phyloP scores from a whole-genome alignment of 1,140 invertebrate species.

The Artemia franciscana region DNA sequence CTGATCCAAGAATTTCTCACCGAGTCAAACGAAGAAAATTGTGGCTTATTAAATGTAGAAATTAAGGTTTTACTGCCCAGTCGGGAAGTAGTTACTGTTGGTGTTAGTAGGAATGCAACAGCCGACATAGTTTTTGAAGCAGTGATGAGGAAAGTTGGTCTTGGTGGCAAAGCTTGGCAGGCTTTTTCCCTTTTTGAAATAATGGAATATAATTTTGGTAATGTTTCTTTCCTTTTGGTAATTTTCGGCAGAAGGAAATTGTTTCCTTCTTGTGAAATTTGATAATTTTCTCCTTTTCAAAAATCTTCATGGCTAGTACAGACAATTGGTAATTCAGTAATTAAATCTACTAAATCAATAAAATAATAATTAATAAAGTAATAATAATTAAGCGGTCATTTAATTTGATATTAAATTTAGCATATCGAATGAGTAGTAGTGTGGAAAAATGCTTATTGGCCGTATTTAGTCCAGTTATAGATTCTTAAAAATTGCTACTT shows the following conservation, averaged over 20 bases:
- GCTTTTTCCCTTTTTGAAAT: slow-evolving; percentile 97
- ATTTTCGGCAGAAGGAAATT: slow-evolving; percentile 3
- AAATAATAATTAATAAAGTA: too few relatives aligned
- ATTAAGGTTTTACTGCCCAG: slow-evolving; percentile 64
- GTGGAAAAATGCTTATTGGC: too few relatives aligned
- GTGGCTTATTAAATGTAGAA: slow-evolving; percentile 65
- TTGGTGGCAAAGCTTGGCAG: slow-evolving; percentile 51
- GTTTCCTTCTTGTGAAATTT: slow-evolving; percentile 2
- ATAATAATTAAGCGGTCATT: too few relatives aligned
- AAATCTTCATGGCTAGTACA: slow-evolving; percentile 3
- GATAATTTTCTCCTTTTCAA: slow-evolving; percentile 5
- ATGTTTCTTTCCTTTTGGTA: slow-evolving; percentile 16
- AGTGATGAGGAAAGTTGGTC: slow-evolving; percentile 60
- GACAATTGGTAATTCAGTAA: neutral
- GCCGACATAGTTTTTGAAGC: slow-evolving; percentile 74
- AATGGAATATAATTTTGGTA: slow-evolving; percentile 84
- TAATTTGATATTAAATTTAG: too few relatives aligned
- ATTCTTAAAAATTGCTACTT: too few relatives aligned
- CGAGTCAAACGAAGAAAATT: slow-evolving; percentile 59
- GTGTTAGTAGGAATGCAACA: slow-evolving; percentile 68
- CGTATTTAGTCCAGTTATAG: too few relatives aligned
- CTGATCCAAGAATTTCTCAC: slow-evolving; percentile 92
- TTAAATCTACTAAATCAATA: too few relatives aligned
- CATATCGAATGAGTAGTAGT: too few relatives aligned
- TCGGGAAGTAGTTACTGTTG: slow-evolving; percentile 67